phyloP scores from a whole-genome alignment of 2,888 invertebrate genomes.

The Dendrolimus pini region DNA sequence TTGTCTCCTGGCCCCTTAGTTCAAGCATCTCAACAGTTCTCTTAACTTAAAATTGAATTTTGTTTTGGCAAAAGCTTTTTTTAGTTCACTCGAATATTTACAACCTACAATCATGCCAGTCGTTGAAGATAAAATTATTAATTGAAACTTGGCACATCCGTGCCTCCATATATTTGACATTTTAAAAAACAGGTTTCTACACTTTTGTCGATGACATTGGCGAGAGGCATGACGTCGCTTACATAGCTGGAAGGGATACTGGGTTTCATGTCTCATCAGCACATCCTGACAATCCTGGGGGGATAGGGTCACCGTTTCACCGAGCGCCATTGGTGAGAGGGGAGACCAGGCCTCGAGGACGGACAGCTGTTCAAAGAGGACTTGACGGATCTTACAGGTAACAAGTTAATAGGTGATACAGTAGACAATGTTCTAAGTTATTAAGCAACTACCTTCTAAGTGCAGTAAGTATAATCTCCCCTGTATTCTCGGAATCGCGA shows the following conservation, averaged over 20 bases:
- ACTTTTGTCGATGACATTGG: conserved; percentile 86
- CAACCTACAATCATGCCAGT: no score
- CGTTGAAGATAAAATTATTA: no score
- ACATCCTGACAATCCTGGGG: conserved; percentile 80
- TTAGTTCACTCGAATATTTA: no score
- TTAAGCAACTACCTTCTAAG: no score
- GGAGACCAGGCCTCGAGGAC: conserved; percentile 79
- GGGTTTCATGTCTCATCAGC: conserved; percentile 86
- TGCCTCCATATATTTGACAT: not conserved
- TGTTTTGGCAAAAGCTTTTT: no score
- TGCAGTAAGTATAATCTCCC: no score
- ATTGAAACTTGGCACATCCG: not conserved
- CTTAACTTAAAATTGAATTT: no score
- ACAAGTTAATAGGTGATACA: not conserved
- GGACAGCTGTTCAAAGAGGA: conserved; percentile 83
- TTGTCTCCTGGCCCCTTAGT: no score
- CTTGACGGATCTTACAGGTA: conserved; percentile 84
- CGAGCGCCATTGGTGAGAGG: conserved; percentile 79
- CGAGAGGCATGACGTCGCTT: conserved; percentile 84
- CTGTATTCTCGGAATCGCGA: no score
- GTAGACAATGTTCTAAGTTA: no score
- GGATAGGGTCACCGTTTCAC: conserved; percentile 80
- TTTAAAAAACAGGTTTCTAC: conserved; percentile 73
- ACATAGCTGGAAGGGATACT: conserved; percentile 84
- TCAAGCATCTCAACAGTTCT: no score